Evolutionary conservation across 1,140 invertebrate species (phyloP), one percentile per base, ranked within the genome.

Genomic region (Ridgeia piscesae): DNA sequence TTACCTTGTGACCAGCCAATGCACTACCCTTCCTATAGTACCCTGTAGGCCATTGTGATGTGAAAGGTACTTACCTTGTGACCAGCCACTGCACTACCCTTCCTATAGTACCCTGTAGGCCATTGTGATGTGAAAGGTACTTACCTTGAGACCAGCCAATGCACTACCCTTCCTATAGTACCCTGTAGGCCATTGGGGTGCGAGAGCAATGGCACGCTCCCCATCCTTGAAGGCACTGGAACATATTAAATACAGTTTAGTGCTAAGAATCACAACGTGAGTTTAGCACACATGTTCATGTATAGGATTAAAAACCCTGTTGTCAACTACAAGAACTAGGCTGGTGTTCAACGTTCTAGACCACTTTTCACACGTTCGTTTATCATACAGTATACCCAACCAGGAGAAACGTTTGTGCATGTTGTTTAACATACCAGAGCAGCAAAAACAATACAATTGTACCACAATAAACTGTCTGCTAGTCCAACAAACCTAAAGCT

Each of bases 71-170:
- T 95, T 95, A 97, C 96, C 94, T 96, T 96, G 94, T 96, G 94
- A 58, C 96, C 96, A 92, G 95, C 95, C 93, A 96, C 95, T 42
- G 96, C 96, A 94, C 96, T 95, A 91, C 96, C 96, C 95, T 96
- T 96, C 94, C 96, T 95, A 95, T 96, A 96, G 95, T 96, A 96
- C 48, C 96, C 96, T 95, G 96, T 97, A 34, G 96, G 95, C 96
- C 96, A 96, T 42, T 96, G 94, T 92, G 96, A 95, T 91, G 95
- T 94, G 94, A 96, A 94, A 89, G 92, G 4, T 42, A 42, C 96
- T 95, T 95, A 97, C 96, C 94, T 96, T 96, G 94, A 96, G 94
- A 58, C 96, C 96, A 92, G 95, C 95, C 93, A 96, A 95, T 42
- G 96, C 96, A 94, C 96, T 95, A 91, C 96, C 96, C 95, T 96